A percentile compares a stretch with the other conserved stretches of the same genome.
phyloP scores from a whole-genome alignment of 2,797 vertebrate genomes.

The Helarctos malayanus region DNA sequence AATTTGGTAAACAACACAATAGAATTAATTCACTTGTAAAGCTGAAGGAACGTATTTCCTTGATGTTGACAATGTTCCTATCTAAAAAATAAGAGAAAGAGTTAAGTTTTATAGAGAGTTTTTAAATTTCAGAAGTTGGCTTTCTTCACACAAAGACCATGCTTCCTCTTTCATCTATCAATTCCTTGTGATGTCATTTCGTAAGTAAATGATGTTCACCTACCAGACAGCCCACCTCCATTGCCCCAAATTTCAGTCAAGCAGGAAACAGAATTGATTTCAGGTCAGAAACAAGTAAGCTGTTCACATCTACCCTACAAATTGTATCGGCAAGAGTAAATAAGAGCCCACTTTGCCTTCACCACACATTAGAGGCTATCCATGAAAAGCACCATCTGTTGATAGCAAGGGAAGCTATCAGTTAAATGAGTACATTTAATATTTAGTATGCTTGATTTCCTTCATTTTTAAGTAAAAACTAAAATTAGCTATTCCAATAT shows the following conservation, averaged over 20 bases:
- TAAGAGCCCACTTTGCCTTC: neutral
- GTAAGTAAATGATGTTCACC: neutral
- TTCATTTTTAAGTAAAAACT: neutral
- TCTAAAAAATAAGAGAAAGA: neutral
- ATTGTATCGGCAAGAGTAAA: constrained; percentile 2
- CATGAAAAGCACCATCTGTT: neutral
- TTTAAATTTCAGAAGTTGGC: neutral
- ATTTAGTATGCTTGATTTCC: neutral
- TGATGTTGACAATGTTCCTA: neutral
- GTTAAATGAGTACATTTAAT: neutral
- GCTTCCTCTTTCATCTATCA: neutral
- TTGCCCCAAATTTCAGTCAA: neutral
- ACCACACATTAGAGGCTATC: too few species aligned
- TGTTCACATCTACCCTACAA: neutral
- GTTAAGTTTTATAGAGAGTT: neutral
- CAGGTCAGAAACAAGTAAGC: neutral
- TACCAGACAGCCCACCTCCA: neutral
- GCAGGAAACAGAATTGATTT: neutral
- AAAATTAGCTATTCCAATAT: neutral
- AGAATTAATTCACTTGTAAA: neutral
- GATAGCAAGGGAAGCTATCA: neutral
- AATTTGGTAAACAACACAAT: neutral
- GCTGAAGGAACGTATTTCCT: neutral
- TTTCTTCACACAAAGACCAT: neutral
- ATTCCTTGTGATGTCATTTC: neutral